Evolutionary conservation across 2,797 vertebrate species (phyloP).

Genomic region (Aratinga solstitialis): DNA sequence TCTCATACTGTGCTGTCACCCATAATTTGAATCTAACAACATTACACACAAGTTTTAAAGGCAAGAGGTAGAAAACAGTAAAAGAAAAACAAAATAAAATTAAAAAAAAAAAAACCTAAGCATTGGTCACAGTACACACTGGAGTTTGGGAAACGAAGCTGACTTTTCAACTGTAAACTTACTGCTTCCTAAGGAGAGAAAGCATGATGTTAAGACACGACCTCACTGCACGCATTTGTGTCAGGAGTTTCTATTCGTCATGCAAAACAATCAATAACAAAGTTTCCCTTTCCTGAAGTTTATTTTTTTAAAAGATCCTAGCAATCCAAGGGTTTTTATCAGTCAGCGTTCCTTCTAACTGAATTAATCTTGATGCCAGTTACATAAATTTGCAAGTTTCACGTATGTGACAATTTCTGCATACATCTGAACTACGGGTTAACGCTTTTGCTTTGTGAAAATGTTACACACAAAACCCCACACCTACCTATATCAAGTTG

Average conservation of each 20-base stretch:
- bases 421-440: rapidly evolving
- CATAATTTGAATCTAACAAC: background rate
- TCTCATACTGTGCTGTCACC: background rate
- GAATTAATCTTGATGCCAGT: background rate
- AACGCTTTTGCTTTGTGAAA: background rate
- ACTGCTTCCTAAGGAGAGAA: background rate
- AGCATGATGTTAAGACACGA: background rate
- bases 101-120: background rate
- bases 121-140: background rate
- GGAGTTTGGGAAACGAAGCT: background rate
- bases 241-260: background rate
- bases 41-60: background rate
- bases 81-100: background rate
- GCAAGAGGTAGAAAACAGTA: background rate
- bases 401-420: background rate
- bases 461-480: background rate
- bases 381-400: background rate
- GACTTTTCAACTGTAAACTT: background rate
- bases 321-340: background rate
- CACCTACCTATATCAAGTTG: background rate
- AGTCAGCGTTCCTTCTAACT: background rate
- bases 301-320: background rate
- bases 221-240: background rate
- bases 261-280: background rate
- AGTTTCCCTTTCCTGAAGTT: background rate